Evolutionary conservation across 2,113 vertebrate species (phyloP).

Genomic region (Sander lucioperca): DNA sequence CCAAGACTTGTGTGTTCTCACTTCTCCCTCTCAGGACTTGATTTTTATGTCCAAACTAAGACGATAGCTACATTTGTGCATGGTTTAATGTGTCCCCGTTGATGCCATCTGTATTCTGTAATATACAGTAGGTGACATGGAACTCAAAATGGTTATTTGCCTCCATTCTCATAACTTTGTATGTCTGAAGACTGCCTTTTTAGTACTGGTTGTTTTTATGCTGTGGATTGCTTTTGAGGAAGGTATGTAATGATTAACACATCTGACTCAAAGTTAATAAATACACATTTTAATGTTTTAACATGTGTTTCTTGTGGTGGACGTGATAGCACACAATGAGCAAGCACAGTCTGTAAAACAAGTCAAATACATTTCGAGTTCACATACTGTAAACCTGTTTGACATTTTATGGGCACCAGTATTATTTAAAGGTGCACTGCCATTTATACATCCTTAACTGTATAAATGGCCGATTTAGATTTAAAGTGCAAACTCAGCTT

Average conservation of each 20-base stretch:
- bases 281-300: slow-evolving; percentile 54
- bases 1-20: slow-evolving; percentile 29
- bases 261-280: slow-evolving; percentile 63
- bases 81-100: slow-evolving; percentile 50
- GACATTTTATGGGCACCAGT: slow-evolving; percentile 15
- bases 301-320: slow-evolving; percentile 19
- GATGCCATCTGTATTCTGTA: slow-evolving; percentile 43
- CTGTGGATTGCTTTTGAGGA: slow-evolving; percentile 40
- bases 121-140: slow-evolving; percentile 14
- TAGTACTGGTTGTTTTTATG: slow-evolving; percentile 42
- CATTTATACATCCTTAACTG: slow-evolving; percentile 24
- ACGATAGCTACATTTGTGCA: slow-evolving; percentile 27
- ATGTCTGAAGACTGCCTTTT: slow-evolving; percentile 30
- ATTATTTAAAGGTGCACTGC: slow-evolving; percentile 11
- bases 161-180: slow-evolving; percentile 29
- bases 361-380: slow-evolving; percentile 43
- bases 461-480: slow-evolving; percentile 14
- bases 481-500: slow-evolving; percentile 45
- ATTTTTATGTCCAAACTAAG: slow-evolving; percentile 46
- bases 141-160: slow-evolving; percentile 6
- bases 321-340: background rate
- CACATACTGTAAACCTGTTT: slow-evolving; percentile 36
- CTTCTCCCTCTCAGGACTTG: slow-evolving; percentile 66
- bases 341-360: slow-evolving; percentile 47
- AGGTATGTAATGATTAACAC: slow-evolving; percentile 46